These are phyloP conservation scores for Macrotrachela quadricornifera DNA, from an alignment of 1,140 invertebrate genomes.

Conservation along the genomic window DNA sequence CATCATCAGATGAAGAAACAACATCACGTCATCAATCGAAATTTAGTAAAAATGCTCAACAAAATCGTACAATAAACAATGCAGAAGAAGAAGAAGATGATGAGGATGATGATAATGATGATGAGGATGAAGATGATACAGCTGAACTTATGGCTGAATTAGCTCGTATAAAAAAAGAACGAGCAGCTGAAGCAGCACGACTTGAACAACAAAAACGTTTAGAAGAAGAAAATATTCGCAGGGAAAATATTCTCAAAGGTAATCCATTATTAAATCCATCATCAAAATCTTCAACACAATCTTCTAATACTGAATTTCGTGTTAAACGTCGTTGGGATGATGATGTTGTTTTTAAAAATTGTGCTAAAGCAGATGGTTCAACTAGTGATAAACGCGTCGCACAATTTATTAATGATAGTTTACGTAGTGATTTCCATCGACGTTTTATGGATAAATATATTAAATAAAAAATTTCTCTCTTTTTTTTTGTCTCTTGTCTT, in stretches of 20 bases:
- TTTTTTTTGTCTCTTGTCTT: not conserved
- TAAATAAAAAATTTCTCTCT: conserved; percentile 59
- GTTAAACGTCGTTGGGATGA: conserved; percentile 69
- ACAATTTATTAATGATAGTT: conserved; percentile 87
- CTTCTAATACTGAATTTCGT: conserved; percentile 58
- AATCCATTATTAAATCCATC: conserved; percentile 75
- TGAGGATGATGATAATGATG: not conserved
- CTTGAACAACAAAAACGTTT: conserved; percentile 65
- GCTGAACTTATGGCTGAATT: conserved; percentile 46
- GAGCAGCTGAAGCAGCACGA: conserved; percentile 64
- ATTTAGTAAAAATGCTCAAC: conserved; percentile 13
- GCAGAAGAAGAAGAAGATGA: conserved; percentile 57
- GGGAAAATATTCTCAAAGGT: conserved; percentile 90
- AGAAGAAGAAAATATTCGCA: conserved; percentile 84
- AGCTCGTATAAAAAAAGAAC: conserved; percentile 81
- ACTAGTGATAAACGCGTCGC: conserved; percentile 45
- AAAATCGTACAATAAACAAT: conserved; percentile 17
- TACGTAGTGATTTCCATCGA: conserved; percentile 91
- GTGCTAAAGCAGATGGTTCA: conserved; percentile 77
- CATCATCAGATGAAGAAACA: conserved; percentile 21
- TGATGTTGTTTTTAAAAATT: conserved; percentile 99
- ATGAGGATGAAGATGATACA: conserved; percentile 15
- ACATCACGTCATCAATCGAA: not conserved
- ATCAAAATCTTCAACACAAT: conserved; percentile 14
- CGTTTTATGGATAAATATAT: conserved; percentile 99